Base-by-base conservation (phyloP, 2,113 vertebrate genomes). In the Anguilla japonica region DNA sequence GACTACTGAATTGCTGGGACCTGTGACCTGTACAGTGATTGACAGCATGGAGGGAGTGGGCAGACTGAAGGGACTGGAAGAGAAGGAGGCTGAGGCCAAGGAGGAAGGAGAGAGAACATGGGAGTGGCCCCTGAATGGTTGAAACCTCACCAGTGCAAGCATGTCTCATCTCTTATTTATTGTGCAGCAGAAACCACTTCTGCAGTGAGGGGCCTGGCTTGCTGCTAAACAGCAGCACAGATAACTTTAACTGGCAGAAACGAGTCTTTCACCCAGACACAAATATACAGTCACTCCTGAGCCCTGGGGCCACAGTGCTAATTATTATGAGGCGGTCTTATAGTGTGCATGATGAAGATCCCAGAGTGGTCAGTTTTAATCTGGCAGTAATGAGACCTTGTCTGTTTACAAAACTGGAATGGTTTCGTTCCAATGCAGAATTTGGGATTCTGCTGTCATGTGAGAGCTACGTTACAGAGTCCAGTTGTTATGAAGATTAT, bases 131-230 rank as follows among this genome's bases (percentile, higher is more conserved):
- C 71, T 0, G 8, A 34, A 75, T 13, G n/a, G 9, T n/a, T 29
- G 71, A 75, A 75, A 75, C 71, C n/a, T 29, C 71, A 75, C 26
- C 26, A 75, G 71, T 75, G 71, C 26, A 8, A 34, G 71, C 71
- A 29, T 75, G 26, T 75, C 71, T 75, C 71, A 75, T 75, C 71
- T 34, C 71, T 75, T 75, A 75, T 75, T 75, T 9, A 75, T 71
- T 6, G 43, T 71, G 63, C 63, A 71, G 20, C 63, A 71, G 63
- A 71, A 71, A 8, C 63, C 16, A 16, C 20, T n/a, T 71, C 63
- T n/a, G 63, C 14, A 60, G 63, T 34, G 34, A 34, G 34, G 34
- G n/a, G 9, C 26, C 71, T 34, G 71, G 71, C 71, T 34, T 29
- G 60, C 71, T 75, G n/a, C 26, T 29, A 8, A 75, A n/a, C 71